Base-by-base conservation (phyloP, 2,113 vertebrate species). In the Gymnogyps californianus region DNA sequence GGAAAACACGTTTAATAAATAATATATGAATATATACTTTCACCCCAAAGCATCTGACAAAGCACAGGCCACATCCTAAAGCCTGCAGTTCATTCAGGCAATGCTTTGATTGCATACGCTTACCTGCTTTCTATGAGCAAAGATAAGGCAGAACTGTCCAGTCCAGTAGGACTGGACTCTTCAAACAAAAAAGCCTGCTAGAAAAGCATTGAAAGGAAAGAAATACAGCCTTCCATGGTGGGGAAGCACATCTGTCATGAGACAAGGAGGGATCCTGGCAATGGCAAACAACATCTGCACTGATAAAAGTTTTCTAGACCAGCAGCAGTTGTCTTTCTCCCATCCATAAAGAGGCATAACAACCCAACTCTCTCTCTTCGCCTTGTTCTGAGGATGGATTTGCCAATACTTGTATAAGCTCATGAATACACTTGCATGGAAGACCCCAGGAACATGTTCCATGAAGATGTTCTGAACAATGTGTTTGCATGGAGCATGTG, bases 401-500 rank as follows among this genome's bases (percentile, higher is more conserved):
- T 70, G 25, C 20, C 44, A 28, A 46, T 3, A 55, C 17, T 17
- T 14, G 2, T 42, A 22, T 13, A 81, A 88, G 0, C 1, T 87
- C 36, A 40, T 17, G 24, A 90, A 74, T 18, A 65, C 0, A 1
- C 46, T 52, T 66, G 34, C 2, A 7, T 22, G 55, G 64, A 86
- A 74, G 62, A 88, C 14, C 21, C 40, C 67, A 77, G 52, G 22
- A 88, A 89, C 5, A 7, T 0, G 3, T 31, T 78, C 13, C 71
- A 77, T 19, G 19, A 70, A 66, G 46, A 47, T 0, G 0, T 38
- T 67, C 44, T 40, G 38, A 76, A 55, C 19, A 24, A 49, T 0
- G 6, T 0, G 1, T 46, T 62, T 83, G 49, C 10, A 8, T 4
- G 38, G 42, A 75, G 38, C 38, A 55, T 1, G 1, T 0, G 0